phyloP scores from a whole-genome alignment of 2,888 invertebrate genomes.

The Meganola albula region DNA sequence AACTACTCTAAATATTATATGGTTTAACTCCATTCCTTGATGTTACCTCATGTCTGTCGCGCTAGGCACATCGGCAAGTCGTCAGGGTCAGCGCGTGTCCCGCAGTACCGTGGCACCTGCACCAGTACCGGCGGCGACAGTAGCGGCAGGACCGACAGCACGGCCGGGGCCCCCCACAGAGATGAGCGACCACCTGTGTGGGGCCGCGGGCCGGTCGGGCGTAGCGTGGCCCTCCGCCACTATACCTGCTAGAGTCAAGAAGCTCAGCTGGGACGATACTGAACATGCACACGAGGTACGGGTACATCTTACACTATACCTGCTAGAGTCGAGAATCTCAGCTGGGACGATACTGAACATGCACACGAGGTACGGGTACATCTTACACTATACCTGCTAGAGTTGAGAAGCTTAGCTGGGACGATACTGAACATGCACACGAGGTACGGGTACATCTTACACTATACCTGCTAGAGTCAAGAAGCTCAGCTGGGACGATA shows the following conservation, averaged over 20 bases:
- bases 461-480: no score
- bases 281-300: conserved; percentile 22
- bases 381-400: no score
- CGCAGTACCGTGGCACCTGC: conserved; percentile 54
- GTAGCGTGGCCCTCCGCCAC: conserved; percentile 83
- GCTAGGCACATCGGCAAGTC: conserved; percentile 18
- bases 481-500: no score
- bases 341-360: no score
- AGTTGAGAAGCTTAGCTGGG: no score
- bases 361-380: no score
- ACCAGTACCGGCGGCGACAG: conserved; percentile 34
- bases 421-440: no score
- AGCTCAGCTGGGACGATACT: conserved; percentile 79
- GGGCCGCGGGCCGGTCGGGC: conserved; percentile 55
- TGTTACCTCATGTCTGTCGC: background rate
- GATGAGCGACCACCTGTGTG: conserved; percentile 63
- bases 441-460: no score
- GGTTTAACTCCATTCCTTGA: no score
- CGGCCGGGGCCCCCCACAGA: conserved; percentile 37
- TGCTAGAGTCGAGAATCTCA: no score
- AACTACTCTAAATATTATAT: no score
- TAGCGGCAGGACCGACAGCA: conserved; percentile 31
- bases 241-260: conserved; percentile 84
- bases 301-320: no score
- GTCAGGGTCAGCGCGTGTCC: conserved; percentile 40